Evolutionary conservation across 2,797 vertebrate species (phyloP).

Genomic region (Chelon auratus): DNA sequence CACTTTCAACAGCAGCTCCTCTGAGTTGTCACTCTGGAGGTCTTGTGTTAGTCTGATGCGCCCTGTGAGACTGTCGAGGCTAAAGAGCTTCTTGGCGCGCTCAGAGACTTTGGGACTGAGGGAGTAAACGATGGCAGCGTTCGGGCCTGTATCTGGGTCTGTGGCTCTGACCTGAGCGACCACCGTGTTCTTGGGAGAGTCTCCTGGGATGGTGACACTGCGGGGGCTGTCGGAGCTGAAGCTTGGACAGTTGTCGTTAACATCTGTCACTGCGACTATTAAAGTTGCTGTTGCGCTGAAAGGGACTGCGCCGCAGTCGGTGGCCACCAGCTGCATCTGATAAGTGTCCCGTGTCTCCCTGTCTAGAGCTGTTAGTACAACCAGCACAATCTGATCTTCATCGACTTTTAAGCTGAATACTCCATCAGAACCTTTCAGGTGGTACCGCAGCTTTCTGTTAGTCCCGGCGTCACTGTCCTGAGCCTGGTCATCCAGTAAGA

Average conservation of each 20-base stretch:
- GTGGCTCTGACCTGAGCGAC: slow-evolving; percentile 80
- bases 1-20: slow-evolving; percentile 82
- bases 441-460: slow-evolving; percentile 79
- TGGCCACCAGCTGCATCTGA: slow-evolving; percentile 77
- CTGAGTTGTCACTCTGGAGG: slow-evolving; percentile 68
- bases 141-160: slow-evolving; percentile 81
- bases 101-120: slow-evolving; percentile 84
- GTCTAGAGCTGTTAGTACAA: slow-evolving; percentile 79
- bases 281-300: slow-evolving; percentile 78
- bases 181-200: slow-evolving; percentile 65
- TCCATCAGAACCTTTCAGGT: slow-evolving; percentile 69
- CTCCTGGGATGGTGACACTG: slow-evolving; percentile 70
- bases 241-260: slow-evolving; percentile 87
- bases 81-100: slow-evolving; percentile 78
- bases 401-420: slow-evolving; percentile 75
- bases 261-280: slow-evolving; percentile 81
- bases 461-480: slow-evolving; percentile 75
- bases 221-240: slow-evolving; percentile 71
- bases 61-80: slow-evolving; percentile 78
- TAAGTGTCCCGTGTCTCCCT: slow-evolving; percentile 80
- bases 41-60: slow-evolving; percentile 77
- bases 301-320: slow-evolving; percentile 74
- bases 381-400: slow-evolving; percentile 66
- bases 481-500: slow-evolving; percentile 81
- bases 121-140: slow-evolving; percentile 82